Evolutionary conservation across 2,113 vertebrate species (phyloP), one percentile per base, ranked within the genome.

Genomic region (Melanotaenia duboulayi): DNA sequence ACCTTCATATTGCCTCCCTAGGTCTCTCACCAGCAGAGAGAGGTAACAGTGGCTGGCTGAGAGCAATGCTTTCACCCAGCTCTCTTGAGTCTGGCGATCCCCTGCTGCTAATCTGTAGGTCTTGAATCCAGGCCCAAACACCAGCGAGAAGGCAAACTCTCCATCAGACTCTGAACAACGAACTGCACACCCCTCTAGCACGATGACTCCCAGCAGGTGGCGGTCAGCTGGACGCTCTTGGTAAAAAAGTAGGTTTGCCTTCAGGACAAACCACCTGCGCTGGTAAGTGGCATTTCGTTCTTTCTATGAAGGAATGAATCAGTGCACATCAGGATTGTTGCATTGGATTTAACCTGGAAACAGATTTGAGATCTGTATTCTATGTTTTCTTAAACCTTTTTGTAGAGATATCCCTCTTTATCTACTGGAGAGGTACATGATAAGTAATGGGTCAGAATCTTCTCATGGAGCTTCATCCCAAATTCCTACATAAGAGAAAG

Each of bases 201-300:
- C 84, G 16, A 96, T 93, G 70, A 95, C 92, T 0, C 94, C 93
- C 23, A 94, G 67, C n/a, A 94, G 90, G 24, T 85, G 89, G 8
- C 87, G 83, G 61, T 94, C 94, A 0, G 84, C 93, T 0, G 88
- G 90, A 4, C 90, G 90, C 64, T 95, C 93, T 81, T 93, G 93
- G 81, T 94, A 95, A 88, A 95, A 95, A 3, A 96, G 91, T 69
- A 95, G 75, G 80, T 96, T 97, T 2, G 92, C 95, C 65, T 91
- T 90, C 58, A 95, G 85, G 66, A 94, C 89, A 25, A 95, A 95
- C 94, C 95, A 95, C 0, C 87, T 85, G 6, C 85, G 82, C 23
- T 93, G 92, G 85, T 94, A 96, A 19, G 92, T 90, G 19, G 73
- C 73, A 22, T 85, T 95, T 52, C 83, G 50, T 57, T 89, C 62